phyloP scores from a whole-genome alignment of 2,113 vertebrate genomes.

The Alaudala cheleensis region DNA sequence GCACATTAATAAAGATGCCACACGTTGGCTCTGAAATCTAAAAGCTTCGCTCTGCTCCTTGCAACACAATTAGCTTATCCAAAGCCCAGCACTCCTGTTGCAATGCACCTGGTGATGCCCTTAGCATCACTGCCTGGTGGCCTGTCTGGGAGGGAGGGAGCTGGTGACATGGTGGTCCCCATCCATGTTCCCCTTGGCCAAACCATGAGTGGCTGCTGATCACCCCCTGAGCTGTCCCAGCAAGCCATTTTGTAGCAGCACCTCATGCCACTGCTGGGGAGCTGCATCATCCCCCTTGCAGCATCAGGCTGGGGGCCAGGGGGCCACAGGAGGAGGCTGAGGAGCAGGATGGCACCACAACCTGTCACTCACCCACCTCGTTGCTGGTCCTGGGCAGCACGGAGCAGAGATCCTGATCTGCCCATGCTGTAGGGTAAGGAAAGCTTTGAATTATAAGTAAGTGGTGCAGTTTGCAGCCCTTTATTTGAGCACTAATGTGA shows the following conservation, averaged over 20 bases:
- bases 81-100: neutral
- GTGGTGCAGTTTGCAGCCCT: neutral
- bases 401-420: neutral
- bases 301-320: too few relatives aligned
- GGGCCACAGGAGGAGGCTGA: neutral
- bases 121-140: neutral
- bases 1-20: conserved; percentile 64
- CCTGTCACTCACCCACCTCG: neutral
- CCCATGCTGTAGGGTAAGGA: neutral
- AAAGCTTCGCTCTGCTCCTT: neutral
- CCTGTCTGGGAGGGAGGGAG: neutral
- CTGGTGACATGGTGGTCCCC: neutral
- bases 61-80: conserved; percentile 38
- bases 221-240: neutral
- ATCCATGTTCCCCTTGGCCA: rapidly evolving
- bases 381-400: neutral
- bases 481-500: neutral
- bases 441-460: conserved; percentile 17
- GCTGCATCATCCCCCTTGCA: too few relatives aligned
- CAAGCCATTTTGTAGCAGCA: neutral
- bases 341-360: neutral
- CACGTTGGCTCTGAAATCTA: conserved; percentile 15
- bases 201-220: neutral
- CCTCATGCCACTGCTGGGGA: rapidly evolving
- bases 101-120: neutral